phyloP scores from a whole-genome alignment of 2,113 vertebrate species.

The Lontra canadensis region DNA sequence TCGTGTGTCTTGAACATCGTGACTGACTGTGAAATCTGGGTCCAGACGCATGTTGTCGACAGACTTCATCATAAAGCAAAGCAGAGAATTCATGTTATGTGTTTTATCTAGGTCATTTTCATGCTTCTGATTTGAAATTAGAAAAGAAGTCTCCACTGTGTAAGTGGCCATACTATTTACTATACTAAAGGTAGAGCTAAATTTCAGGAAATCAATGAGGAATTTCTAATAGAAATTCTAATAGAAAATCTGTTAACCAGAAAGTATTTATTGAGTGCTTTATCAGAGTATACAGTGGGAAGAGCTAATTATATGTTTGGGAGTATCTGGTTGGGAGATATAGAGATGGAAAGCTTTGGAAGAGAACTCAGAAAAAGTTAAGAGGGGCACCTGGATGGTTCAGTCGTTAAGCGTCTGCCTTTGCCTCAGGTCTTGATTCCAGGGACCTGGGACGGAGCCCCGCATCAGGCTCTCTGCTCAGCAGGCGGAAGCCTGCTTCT shows the following conservation, averaged over 20 bases:
- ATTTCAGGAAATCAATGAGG: background rate
- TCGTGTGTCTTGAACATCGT: background rate
- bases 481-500: too few species aligned
- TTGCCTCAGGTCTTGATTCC: too few species aligned
- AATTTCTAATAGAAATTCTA: conserved; percentile 29
- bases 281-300: background rate
- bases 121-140: conserved; percentile 45
- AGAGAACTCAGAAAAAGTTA: background rate
- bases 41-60: background rate
- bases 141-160: background rate
- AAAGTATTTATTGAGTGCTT: background rate
- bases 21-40: background rate
- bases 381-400: background rate
- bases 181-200: conserved; percentile 19
- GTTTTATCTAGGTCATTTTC: background rate
- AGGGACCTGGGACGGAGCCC: too few species aligned
- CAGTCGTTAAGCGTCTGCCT: too few species aligned
- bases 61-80: conserved; percentile 37
- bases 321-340: background rate
- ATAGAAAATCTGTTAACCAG: conserved; percentile 27
- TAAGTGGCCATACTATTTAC: background rate
- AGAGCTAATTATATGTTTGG: background rate
- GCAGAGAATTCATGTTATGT: background rate
- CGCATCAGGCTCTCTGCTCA: too few species aligned
- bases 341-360: background rate